Base-by-base conservation (phyloP, 1,140 invertebrate genomes). In the Bursaphelenchus mucronatus region DNA sequence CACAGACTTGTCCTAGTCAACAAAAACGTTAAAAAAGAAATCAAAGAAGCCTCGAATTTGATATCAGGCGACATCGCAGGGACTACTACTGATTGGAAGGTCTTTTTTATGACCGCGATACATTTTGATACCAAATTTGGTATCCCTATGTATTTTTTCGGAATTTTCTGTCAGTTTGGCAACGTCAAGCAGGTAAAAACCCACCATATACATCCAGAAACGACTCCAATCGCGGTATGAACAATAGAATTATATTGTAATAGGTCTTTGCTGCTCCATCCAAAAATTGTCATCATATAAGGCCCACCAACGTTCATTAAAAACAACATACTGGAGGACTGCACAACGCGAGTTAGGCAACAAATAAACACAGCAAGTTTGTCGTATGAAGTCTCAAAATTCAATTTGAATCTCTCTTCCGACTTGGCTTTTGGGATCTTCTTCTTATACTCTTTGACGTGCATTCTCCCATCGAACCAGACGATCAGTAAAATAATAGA, bases 361-460 rank as follows among this genome's bases (percentile, higher is more conserved):
- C 68, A 68, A 19, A 67, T 40, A 6, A 30, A 17, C 49, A 67
- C 65, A n/a, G 66, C 66, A 0, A 69, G 3, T 11, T 52, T 46
- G n/a, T 67, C 66, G 11, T 45, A 67, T 15, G 19, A 8, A 30
- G 45, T 51, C 30, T 52, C 21, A 3, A 15, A 52, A 52, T 19
- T 61, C 51, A 7, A 8, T 64, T 13, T 7, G 61, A 46, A 43
- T 21, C 49, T 41, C 8, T 40, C 17, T 66, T 44, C 19, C 30
- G 21, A 30, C 52, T 41, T 17, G 13, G 1, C 6, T 7, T 10
- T 4, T 8, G 19, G n/a, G 6, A n/a, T 44, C n/a, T 55, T n/a
- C 13, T n/a, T 55, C 13, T 1, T 1, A 15, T 44, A 30, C 1
- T 15, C 53, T n/a, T 39, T 30, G 17, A 44, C 45, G 8, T 41